phyloP scores from a whole-genome alignment of 2,888 invertebrate genomes.

The Agriotes lineatus region DNA sequence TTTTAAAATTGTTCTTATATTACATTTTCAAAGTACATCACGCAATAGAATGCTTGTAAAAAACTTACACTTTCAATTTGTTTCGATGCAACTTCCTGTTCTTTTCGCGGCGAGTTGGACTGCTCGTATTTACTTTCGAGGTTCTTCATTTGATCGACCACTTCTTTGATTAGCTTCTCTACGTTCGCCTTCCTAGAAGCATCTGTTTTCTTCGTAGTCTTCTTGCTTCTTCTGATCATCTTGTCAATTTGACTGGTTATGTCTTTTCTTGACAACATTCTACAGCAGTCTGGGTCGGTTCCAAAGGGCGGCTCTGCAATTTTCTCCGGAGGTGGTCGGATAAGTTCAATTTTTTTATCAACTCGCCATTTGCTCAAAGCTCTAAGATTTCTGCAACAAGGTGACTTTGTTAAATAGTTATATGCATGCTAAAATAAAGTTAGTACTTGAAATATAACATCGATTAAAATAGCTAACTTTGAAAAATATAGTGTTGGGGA shows the following conservation, averaged over 20 bases:
- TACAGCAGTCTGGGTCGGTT: conserved; percentile 70
- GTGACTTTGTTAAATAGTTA: not conserved
- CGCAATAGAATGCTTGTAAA: too few relatives aligned
- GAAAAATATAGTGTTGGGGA: too few relatives aligned
- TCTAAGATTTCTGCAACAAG: conserved; percentile 63
- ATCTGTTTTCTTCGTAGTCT: conserved; percentile 53
- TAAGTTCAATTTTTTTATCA: conserved; percentile 53
- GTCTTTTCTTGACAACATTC: conserved; percentile 66
- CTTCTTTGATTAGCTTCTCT: conserved; percentile 61
- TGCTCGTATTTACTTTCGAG: conserved; percentile 53
- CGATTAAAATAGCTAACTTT: too few relatives aligned
- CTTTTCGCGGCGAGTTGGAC: conserved; percentile 68
- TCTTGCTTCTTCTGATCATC: conserved; percentile 46
- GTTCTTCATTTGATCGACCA: conserved; percentile 62
- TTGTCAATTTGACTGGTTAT: conserved; percentile 55
- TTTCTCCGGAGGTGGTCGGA: conserved; percentile 31
- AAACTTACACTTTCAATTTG: conserved; percentile 74
- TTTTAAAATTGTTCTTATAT: too few relatives aligned
- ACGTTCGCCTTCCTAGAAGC: conserved; percentile 65
- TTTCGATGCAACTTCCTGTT: conserved; percentile 69
- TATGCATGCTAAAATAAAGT: not conserved
- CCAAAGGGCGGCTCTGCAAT: conserved; percentile 67
- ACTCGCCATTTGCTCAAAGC: conserved; percentile 70
- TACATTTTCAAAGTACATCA: too few relatives aligned
- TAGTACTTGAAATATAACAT: too few relatives aligned